A percentile compares a stretch with the other conserved stretches of the same genome.
These are phyloP conservation scores for Xiphophorus maculatus DNA, from an alignment of 2,113 vertebrate species.

Conservation along the genomic window DNA sequence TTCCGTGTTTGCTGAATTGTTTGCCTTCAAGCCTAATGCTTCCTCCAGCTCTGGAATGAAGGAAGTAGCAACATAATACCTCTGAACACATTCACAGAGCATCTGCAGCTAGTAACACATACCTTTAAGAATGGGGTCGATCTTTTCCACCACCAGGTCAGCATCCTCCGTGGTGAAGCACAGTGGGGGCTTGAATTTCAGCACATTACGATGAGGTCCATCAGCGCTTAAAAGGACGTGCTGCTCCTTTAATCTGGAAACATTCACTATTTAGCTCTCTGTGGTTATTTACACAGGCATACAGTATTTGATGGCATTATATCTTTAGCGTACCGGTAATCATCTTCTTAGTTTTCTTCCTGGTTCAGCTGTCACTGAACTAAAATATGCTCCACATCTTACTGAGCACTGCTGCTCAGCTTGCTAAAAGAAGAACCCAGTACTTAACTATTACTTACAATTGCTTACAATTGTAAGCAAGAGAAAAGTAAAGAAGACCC, in stretches of 20 bases:
- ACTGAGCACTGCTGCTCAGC: background rate
- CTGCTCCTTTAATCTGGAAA: constrained; percentile 87
- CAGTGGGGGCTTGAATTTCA: constrained; percentile 97
- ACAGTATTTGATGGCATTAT: background rate
- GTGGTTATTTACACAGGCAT: background rate
- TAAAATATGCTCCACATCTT: background rate
- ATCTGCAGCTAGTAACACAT: accelerated
- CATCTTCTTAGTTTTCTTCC: no score
- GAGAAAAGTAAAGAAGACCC: no score
- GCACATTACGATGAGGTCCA: constrained; percentile 92
- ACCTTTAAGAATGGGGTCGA: constrained; percentile 91
- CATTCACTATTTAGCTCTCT: background rate
- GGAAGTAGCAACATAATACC: background rate
- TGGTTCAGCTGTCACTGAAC: no score
- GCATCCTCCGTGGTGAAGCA: constrained; percentile 91
- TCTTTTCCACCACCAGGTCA: constrained; percentile 83
- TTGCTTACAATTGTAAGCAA: no score
- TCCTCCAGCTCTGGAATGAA: constrained; percentile 84
- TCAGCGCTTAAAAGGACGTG: constrained; percentile 91
- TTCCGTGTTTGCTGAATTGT: constrained; percentile 15
- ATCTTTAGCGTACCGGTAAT: no score
- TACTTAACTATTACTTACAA: no score
- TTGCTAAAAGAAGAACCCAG: background rate
- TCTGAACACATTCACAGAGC: background rate
- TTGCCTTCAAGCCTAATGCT: constrained; percentile 61